Evolutionary conservation across 1,140 invertebrate species (phyloP).

Genomic region (Brachionus koreanus): DNA sequence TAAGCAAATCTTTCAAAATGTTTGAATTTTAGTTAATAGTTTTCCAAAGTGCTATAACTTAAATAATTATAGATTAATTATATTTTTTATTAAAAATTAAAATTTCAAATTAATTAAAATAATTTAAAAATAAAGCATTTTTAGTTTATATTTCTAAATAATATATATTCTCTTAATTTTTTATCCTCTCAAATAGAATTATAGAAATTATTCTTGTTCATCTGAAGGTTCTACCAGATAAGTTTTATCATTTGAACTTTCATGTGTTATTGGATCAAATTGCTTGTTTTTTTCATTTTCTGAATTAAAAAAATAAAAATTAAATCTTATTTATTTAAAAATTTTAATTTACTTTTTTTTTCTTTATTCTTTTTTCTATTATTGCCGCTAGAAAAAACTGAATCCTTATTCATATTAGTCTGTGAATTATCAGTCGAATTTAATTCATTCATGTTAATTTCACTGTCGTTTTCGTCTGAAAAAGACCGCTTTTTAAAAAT

Average conservation of each 20-base stretch:
- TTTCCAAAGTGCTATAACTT: too few species aligned
- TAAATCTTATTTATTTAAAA: background rate
- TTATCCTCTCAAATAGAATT: background rate
- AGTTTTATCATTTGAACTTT: slow-evolving; percentile 20
- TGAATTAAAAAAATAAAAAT: background rate
- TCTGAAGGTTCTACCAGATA: slow-evolving; percentile 10
- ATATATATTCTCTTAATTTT: too few species aligned
- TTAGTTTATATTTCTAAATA: too few species aligned
- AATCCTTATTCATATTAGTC: background rate
- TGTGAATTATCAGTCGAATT: background rate
- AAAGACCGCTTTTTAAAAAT: background rate
- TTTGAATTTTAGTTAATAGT: too few species aligned
- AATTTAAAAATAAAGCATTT: too few species aligned
- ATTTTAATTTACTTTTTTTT: background rate
- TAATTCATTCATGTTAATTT: background rate
- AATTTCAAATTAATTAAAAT: too few species aligned
- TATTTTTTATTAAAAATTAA: too few species aligned
- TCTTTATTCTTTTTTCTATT: background rate
- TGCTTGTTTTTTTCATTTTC: background rate
- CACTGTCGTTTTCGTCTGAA: background rate
- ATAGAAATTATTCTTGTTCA: background rate
- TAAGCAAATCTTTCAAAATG: too few species aligned
- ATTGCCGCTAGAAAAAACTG: background rate
- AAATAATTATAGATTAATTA: too few species aligned
- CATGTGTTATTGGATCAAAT: background rate